Base-by-base conservation (phyloP, 2,888 invertebrate genomes). In the Lasius platythorax region DNA sequence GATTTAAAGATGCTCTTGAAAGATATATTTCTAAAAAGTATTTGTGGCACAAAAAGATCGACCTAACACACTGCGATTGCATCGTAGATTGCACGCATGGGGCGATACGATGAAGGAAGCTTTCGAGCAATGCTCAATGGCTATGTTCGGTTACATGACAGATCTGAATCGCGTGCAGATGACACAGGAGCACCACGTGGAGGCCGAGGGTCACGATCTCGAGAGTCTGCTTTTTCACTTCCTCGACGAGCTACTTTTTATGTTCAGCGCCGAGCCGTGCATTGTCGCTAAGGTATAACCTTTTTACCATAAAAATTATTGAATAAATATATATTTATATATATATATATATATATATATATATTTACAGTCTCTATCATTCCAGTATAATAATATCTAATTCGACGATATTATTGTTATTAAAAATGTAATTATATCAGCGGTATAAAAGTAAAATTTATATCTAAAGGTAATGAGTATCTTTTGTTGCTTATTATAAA, bases 101-200 rank as follows among this genome's bases (percentile, higher is more conserved):
- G 99, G 99, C 40, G 96, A 97, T 85, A 97, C 96, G 73, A 94
- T 99, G 75, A 96, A 97, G 93, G 99, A 99, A 95, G 97, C 99
- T 0, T 99, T 99, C 95, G 99, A 99, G 94, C 99, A 99, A 95
- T 98, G 98, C 93, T 99, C 98, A 9, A 97, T 98, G 95, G 98
- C 99, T 1, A 99, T 99, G 99, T 99, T 98, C 95, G 98, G 97
- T 0, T 99, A 99, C 95, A 99, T 99, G 98, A 99, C 99, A 2
- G 98, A 98, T 87, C 95, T 99, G 87, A 96, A 97, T 0, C 96
- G 96, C 87, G 98, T 99, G 0, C 97, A 98, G 94, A 97, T 98
- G 89, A 96, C 96, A 90, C 96, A 97, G 92, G 97, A 97, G 58
- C 97, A 97, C 92, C 97, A 97, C 91, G 97, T 99, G 87, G 98